Evolutionary conservation across 2,888 invertebrate species (phyloP), one percentile per base, ranked within the genome.

Genomic region (Rhogogaster chlorosoma): DNA sequence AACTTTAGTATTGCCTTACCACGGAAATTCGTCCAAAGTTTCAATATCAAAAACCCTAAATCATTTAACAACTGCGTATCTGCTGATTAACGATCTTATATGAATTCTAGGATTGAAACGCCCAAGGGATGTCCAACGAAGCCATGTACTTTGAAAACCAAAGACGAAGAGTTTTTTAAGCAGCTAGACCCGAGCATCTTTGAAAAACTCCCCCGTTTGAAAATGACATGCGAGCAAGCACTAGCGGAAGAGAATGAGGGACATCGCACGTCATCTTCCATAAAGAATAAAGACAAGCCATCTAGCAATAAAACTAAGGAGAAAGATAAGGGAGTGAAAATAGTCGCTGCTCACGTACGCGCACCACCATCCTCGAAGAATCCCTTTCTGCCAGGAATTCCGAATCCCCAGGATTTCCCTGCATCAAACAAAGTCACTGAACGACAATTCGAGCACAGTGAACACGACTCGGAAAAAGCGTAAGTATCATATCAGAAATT

Each of bases 131-230:
- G 84, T 67, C 84, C 84, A n/a, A n/a, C 75, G 10, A 84, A 36
- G 36, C 67, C 84, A 18, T 84, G 84, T 64, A 42, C 49, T n/a
- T n/a, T 84, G 29, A 84, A 67, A 45, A 36, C 75, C 26, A 84
- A 84, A 53, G 64, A 84, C 36, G 84, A 84, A 29, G 77, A 61
- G 26, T 84, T 75, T 78, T 80, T 84, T 3, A 29, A 15, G 12
- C 36, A n/a, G 45, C 45, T 49, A 15, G 80, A 38, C 61, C 80
- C 80, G 18, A n/a, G 49, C 26, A 61, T 80, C n/a, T 80, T 61
- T 15, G 80, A 80, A 57, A 57, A 64, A 64, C 10, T 29, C 29
- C 80, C 80, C 38, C 80, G 80, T 38, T 61, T 80, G 38, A 80
- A 61, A 42, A 61, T 80, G 80, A 64, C 42, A 42, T 80, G 80